phyloP scores from a whole-genome alignment of 2,113 vertebrate species.

The Thalassarche chlororhynchos region DNA sequence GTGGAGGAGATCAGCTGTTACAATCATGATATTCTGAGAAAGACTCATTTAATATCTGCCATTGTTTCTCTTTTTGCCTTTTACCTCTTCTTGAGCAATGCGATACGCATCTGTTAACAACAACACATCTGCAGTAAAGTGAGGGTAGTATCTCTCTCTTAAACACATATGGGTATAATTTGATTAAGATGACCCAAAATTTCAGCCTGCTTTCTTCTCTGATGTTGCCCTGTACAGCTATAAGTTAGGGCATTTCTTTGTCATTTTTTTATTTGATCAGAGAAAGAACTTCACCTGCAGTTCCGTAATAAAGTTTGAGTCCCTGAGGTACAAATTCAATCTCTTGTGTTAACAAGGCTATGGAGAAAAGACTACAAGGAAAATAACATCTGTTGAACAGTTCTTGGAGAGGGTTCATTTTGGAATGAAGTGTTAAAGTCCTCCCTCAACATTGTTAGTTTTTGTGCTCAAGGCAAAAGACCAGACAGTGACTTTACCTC shows the following conservation, averaged over 20 bases:
- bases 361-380: slow-evolving; percentile 30
- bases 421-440: background rate
- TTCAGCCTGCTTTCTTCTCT: background rate
- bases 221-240: background rate
- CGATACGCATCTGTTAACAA: background rate
- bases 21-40: background rate
- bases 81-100: background rate
- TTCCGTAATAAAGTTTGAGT: background rate
- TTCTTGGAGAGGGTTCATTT: background rate
- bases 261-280: background rate
- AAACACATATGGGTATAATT: background rate
- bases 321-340: slow-evolving; percentile 32
- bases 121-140: background rate
- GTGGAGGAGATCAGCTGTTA: background rate
- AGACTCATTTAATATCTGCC: background rate
- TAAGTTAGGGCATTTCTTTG: background rate
- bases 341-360: slow-evolving; percentile 35
- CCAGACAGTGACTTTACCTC: background rate
- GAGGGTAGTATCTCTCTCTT: background rate
- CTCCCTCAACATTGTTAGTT: background rate
- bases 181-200: background rate
- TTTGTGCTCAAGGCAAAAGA: slow-evolving; percentile 5
- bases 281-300: slow-evolving; percentile 6
- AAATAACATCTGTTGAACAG: slow-evolving; percentile 40
- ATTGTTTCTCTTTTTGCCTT: background rate